Base-by-base conservation (phyloP, 2,797 vertebrate species). In the Gymnoscopelus braueri region DNA sequence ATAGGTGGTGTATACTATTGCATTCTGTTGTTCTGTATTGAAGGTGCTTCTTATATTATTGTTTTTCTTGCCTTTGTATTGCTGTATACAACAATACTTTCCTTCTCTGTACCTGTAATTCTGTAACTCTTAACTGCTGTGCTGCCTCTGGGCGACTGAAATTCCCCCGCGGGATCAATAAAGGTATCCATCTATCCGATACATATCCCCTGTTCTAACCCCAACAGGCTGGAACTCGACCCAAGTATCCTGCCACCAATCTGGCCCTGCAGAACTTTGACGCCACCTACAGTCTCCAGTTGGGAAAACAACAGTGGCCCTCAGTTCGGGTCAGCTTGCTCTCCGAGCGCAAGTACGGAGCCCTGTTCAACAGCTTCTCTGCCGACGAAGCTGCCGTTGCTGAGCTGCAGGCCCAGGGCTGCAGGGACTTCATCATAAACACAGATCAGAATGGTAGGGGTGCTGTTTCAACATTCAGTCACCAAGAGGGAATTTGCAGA, bases 271-370 rank as follows among this genome's bases (percentile, higher is more conserved):
- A 97, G 70, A 90, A 95, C 82, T 96, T 97, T 0, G 97, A 99
- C 72, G 57, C 80, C 52, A 94, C 51, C 35, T 98, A 96, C 75
- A 55, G 92, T 44, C 24, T 84, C 35, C 95, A 95, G 68, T 91
- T 98, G 76, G 93, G 93, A 44, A 7, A 44, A 3, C 75, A 87
- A 14, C 84, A 92, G 64, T 99, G 98, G 98, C 95, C 96, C 0
- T 96, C 96, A 0, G 86, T 96, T 15, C 94, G 98, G 0, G 78
- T 89, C 0, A 84, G 91, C 44, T 85, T 99, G 70, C 93, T 99
- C 54, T 96, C 94, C 0, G 95, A 97, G 89, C 94, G 88, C 83
- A 99, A 98, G 64, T 98, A 97, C 0, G 96, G 97, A 0, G 97
- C 97, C 0, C 87, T 99, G 13, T 24, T 98, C 70, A 99, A 99